Conservation (phyloP, 2,888 invertebrate species). For the Cryptus armator region DNA sequence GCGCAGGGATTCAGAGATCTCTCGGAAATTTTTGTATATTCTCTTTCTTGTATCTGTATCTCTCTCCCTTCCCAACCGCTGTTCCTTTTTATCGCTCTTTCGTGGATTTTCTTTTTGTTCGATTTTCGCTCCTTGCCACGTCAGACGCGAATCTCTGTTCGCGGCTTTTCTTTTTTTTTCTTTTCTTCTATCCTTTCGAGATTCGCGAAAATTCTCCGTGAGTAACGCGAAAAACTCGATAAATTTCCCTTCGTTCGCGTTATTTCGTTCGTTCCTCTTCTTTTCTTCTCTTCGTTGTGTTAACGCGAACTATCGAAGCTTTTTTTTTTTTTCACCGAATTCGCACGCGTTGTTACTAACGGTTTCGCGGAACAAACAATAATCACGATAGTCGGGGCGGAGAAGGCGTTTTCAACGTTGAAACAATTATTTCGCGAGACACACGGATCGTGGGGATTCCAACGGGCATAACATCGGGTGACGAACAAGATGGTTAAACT, state of each 20-base stretch:
- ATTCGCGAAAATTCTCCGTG: not conserved
- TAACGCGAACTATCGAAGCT: slow-evolving; percentile 32
- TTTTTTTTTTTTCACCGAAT: not conserved
- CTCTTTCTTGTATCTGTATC: slow-evolving; percentile 7
- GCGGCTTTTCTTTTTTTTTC: slow-evolving; percentile 1
- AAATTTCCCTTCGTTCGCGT: slow-evolving; percentile 5
- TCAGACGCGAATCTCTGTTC: slow-evolving; percentile 2
- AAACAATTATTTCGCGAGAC: slow-evolving; percentile 16
- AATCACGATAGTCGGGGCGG: not conserved
- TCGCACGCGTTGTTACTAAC: slow-evolving; percentile 8
- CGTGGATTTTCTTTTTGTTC: slow-evolving; percentile 19
- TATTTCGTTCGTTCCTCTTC: slow-evolving; percentile 17
- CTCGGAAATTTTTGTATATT: slow-evolving; percentile 3
- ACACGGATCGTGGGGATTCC: slow-evolving; percentile 14
- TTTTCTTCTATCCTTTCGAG: not conserved
- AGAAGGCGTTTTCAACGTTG: slow-evolving; percentile 3
- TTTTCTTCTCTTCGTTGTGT: slow-evolving; percentile 30
- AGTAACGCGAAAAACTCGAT: not conserved
- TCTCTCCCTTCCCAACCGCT: slow-evolving; percentile 7
- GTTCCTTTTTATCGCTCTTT: slow-evolving; percentile 11
- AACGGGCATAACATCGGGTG: not conserved
- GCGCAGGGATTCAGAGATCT: slow-evolving; percentile 21
- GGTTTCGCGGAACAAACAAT: not conserved
- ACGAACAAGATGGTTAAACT: not conserved
- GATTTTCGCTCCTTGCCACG: not conserved